phyloP scores from a whole-genome alignment of 2,888 invertebrate species.

The Tenthredo livida region DNA sequence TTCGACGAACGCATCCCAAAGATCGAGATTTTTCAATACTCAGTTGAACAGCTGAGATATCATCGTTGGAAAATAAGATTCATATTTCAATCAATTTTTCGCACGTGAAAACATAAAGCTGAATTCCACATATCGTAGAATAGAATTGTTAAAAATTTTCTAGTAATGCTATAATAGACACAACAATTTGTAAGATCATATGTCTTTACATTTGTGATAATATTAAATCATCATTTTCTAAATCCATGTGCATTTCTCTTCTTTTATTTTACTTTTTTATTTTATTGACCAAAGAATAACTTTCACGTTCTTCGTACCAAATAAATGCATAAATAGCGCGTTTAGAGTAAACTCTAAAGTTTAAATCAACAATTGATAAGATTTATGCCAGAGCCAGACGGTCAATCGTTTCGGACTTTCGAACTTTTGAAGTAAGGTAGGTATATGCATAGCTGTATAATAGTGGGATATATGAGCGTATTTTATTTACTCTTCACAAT shows the following conservation, averaged over 20 bases:
- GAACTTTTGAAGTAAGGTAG: neutral
- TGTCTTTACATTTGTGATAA: neutral
- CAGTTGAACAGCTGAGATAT: neutral
- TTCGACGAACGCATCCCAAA: neutral
- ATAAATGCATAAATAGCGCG: neutral
- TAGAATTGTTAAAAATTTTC: neutral
- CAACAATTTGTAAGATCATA: neutral
- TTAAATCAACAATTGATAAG: neutral
- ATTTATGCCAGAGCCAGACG: neutral
- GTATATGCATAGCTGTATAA: neutral
- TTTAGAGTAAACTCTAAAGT: neutral
- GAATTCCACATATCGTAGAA: too few species aligned
- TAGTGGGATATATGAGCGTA: neutral
- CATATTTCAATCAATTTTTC: neutral
- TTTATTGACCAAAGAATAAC: too few species aligned
- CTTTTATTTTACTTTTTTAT: too few species aligned
- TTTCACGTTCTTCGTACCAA: neutral
- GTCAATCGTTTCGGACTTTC: neutral
- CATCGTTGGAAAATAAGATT: neutral
- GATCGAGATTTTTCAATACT: neutral
- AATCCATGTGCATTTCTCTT: neutral
- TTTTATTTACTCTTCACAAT: neutral
- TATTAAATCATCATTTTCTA: neutral
- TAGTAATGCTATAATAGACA: neutral
- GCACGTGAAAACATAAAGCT: neutral